Evolutionary conservation across 2,888 invertebrate genomes (phyloP).

Genomic region (Mellilla xanthometata): DNA sequence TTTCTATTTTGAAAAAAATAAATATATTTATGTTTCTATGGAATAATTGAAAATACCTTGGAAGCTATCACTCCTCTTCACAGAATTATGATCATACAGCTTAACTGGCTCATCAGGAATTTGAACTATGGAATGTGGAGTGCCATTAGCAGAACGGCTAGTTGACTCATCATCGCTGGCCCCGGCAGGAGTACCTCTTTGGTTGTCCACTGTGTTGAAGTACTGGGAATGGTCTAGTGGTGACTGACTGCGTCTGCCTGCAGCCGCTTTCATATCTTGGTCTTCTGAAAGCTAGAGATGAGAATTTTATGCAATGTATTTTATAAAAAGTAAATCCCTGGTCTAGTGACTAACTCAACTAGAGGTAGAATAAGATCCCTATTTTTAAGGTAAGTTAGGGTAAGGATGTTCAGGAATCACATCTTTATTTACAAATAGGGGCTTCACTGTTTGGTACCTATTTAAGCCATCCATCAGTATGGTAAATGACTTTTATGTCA

Average conservation of each 20-base stretch:
- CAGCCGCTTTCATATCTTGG: constrained; percentile 74
- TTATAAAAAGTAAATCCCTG: too few relatives aligned
- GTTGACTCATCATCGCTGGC: constrained; percentile 79
- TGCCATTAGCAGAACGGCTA: constrained; percentile 72
- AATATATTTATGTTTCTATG: too few relatives aligned
- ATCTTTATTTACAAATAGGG: too few relatives aligned
- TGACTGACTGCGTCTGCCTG: constrained; percentile 66
- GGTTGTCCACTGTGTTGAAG: constrained; percentile 56
- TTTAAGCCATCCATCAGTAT: too few relatives aligned
- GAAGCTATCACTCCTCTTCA: constrained; percentile 70
- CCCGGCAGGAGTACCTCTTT: constrained; percentile 71
- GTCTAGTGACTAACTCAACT: too few relatives aligned
- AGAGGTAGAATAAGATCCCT: too few relatives aligned
- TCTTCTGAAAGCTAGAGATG: constrained; percentile 70
- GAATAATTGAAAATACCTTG: constrained; percentile 52
- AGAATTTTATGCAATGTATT: too few relatives aligned
- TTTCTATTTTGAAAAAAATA: too few relatives aligned
- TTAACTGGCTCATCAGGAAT: constrained; percentile 79
- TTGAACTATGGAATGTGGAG: constrained; percentile 87
- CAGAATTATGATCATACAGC: constrained; percentile 67
- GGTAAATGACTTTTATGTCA: too few relatives aligned
- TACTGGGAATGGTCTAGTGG: constrained; percentile 66
- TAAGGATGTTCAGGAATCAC: too few relatives aligned
- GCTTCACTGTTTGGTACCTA: too few relatives aligned
- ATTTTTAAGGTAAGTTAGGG: too few relatives aligned